phyloP scores from a whole-genome alignment of 2,797 vertebrate species.

The Coregonus suidteri region DNA sequence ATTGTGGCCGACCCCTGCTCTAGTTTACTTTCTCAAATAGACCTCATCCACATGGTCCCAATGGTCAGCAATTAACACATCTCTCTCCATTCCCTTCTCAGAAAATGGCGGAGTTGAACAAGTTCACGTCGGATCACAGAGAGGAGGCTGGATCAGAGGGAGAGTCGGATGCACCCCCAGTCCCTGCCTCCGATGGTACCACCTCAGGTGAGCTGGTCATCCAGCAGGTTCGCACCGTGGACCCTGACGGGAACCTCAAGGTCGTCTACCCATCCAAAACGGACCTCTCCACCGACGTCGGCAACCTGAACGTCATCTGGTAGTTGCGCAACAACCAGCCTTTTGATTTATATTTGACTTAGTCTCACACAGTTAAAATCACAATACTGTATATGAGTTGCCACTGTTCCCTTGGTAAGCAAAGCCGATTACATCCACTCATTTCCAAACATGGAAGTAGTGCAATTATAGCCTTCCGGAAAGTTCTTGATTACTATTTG shows the following conservation, averaged over 20 bases:
- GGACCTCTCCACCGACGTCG: slow-evolving; percentile 75
- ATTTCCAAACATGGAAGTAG: background rate
- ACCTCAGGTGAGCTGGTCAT: slow-evolving; percentile 72
- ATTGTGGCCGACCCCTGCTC: too few relatives aligned
- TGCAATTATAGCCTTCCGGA: background rate
- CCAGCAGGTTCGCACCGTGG: slow-evolving; percentile 90
- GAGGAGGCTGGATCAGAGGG: slow-evolving; percentile 76
- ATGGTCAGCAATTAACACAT: background rate
- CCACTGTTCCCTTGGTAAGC: background rate
- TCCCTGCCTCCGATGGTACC: accelerated
- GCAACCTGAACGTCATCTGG: slow-evolving; percentile 81
- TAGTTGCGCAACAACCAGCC: slow-evolving; percentile 57
- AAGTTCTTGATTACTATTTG: background rate
- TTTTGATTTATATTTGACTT: background rate
- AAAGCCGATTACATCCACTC: background rate
- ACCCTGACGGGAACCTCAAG: slow-evolving; percentile 86
- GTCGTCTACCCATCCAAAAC: slow-evolving; percentile 95
- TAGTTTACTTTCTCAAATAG: background rate
- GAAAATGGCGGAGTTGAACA: slow-evolving; percentile 97
- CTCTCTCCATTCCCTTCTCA: slow-evolving; percentile 54
- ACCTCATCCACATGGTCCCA: background rate
- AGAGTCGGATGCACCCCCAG: slow-evolving; percentile 54
- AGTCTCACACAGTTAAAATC: too few relatives aligned
- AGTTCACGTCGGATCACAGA: slow-evolving; percentile 74
- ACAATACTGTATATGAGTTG: background rate